phyloP scores from a whole-genome alignment of 2,797 vertebrate species.

The Phyllotis vaccarum region DNA sequence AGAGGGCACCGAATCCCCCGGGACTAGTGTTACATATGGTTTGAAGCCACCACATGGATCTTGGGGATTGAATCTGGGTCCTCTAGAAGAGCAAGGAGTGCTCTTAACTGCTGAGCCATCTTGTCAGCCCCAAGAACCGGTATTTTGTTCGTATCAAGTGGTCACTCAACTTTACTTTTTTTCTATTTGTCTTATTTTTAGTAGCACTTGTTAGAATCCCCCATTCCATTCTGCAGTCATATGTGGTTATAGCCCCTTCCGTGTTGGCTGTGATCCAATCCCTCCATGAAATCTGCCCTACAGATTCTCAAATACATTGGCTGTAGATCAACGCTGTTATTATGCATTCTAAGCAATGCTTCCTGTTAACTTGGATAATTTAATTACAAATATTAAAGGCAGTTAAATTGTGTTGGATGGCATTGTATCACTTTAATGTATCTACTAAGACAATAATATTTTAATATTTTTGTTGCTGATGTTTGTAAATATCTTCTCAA shows the following conservation, averaged over 20 bases:
- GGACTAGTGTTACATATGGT: not conserved
- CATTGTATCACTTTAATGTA: slow-evolving; percentile 1
- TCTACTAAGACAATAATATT: not conserved
- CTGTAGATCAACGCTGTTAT: not conserved
- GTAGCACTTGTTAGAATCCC: not conserved
- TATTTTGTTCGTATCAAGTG: not conserved
- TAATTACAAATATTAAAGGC: not conserved
- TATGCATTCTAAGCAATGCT: not conserved
- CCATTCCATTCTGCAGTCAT: not conserved
- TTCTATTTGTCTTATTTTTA: not conserved
- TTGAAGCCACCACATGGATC: not conserved
- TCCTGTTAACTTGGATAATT: not conserved
- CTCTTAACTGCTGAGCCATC: not conserved
- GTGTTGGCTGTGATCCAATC: not conserved
- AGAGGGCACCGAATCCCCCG: not conserved
- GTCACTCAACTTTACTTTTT: slow-evolving; percentile 1
- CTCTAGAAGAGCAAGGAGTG: not conserved
- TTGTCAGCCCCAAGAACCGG: not conserved
- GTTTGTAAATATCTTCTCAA: not conserved
- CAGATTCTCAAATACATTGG: not conserved
- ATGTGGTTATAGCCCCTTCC: not conserved
- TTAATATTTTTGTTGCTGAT: not conserved
- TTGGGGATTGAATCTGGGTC: not conserved
- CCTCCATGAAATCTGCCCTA: not conserved
- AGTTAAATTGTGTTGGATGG: not conserved